Conservation (phyloP, 2,113 vertebrate genomes). For the Petrocephalus zakoni region DNA sequence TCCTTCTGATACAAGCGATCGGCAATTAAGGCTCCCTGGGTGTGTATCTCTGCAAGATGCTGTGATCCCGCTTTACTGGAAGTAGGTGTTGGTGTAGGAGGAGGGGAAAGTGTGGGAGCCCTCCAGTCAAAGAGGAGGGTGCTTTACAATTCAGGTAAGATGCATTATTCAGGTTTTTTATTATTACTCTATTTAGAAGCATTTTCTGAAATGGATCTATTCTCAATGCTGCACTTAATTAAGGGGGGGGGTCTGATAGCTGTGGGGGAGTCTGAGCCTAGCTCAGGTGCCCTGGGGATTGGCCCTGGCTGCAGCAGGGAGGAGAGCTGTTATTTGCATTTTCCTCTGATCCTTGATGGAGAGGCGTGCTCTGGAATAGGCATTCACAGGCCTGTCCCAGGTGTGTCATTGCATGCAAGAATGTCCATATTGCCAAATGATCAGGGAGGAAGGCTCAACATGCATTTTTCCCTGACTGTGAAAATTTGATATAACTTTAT, state of each 20-base stretch:
- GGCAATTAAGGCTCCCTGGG: constrained; percentile 25
- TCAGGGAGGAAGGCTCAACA: constrained; percentile 28
- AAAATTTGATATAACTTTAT: too few relatives aligned
- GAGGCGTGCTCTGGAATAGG: constrained; percentile 47
- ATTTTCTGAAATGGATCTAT: neutral
- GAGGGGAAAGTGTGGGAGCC: neutral
- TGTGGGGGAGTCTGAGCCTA: neutral
- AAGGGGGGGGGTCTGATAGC: neutral
- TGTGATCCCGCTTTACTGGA: constrained; percentile 38
- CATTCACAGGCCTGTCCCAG: constrained; percentile 47
- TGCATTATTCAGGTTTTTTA: neutral
- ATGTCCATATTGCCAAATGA: constrained; percentile 38
- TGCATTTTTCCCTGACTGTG: neutral
- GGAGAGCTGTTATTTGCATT: constrained; percentile 43
- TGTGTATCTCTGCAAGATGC: constrained; percentile 42
- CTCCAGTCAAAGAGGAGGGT: constrained; percentile 29
- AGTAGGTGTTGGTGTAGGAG: constrained; percentile 25
- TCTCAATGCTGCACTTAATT: neutral
- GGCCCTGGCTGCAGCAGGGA: constrained; percentile 11
- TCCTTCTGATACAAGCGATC: constrained; percentile 1
- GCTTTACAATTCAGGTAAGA: constrained; percentile 46
- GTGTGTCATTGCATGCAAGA: constrained; percentile 44
- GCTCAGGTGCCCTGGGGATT: neutral
- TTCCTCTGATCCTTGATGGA: constrained; percentile 33
- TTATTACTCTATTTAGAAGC: neutral